Evolutionary conservation across 2,113 vertebrate genomes (phyloP), one percentile per base, ranked within the genome.

Genomic region (Pluvianellus socialis): DNA sequence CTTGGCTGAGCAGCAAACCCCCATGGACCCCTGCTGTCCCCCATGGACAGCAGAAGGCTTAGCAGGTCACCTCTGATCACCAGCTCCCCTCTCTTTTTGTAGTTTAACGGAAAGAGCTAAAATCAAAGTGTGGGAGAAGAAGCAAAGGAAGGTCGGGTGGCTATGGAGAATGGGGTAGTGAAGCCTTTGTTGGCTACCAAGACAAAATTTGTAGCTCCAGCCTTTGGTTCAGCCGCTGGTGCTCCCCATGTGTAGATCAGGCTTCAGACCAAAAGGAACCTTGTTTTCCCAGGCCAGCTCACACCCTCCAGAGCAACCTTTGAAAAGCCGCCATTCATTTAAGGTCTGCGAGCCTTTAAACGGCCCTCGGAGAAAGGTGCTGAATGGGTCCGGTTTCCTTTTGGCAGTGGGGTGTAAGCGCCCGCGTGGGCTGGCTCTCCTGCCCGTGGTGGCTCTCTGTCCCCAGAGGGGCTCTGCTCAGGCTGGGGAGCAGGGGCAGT

Each of bases 351-450:
- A 65, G 67, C 50, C 56, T 38, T 61, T 73, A 44, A 74, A 35
- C 21, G 47, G 55, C 12, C 28, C 53, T 56, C 1, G 2, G 62
- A 45, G 58, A 28, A 62, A 9, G 17, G 50, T 62, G 24, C 70
- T 55, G 49, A 35, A 7, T 0, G 1, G 56, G 15, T 35, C 66
- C 2, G 4, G 24, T 55, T 22, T 49, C 19, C 3, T 20, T 81
- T 17, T 32, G 45, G 53, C 17, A 9, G 44, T 0, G 7, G 16
- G 26, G 15, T 23, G 21, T 18, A 63, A 35, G 58, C 58, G 33
- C 1, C 3, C 7, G 28, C 42, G 2, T 6, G 0, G 1, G 21
- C 50, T 71, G 62, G 18, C n/a, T 18, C 70, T 14, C 7, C 47
- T 70, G 49, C 65, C 45, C 2, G 0, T 32, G 66, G 50, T 49